Percentiles rank a stretch among this genome's conserved stretches.
Conservation (phyloP, 2,113 vertebrate species). For the Phyllostomus discolor region DNA sequence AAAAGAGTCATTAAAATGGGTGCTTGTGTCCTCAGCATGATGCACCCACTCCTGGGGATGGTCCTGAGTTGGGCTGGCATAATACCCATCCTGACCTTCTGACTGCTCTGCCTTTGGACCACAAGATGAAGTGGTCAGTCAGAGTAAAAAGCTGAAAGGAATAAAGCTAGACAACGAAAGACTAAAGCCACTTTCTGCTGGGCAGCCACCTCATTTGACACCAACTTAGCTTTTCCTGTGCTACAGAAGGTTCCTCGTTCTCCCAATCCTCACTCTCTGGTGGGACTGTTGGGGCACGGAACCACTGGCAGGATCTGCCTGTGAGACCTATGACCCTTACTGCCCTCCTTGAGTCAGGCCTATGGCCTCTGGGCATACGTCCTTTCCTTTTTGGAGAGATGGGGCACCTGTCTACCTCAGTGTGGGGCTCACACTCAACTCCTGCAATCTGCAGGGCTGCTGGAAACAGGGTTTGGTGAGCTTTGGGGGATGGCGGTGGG, state of each 20-base stretch:
- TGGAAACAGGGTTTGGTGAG: not conserved
- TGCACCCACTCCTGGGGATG: not conserved
- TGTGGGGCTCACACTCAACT: not conserved
- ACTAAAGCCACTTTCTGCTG: not conserved
- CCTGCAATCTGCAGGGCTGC: not conserved
- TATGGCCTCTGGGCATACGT: not conserved
- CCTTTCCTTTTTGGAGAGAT: not conserved
- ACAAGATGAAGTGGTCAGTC: not conserved
- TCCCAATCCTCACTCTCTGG: not conserved
- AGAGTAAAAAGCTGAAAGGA: not conserved
- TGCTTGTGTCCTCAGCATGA: fast-evolving
- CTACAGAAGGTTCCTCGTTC: not conserved
- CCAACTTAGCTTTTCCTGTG: not conserved
- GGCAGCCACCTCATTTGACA: not conserved
- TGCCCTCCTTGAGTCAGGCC: not conserved
- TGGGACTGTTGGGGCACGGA: not conserved
- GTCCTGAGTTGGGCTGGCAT: not conserved
- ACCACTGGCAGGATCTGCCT: not conserved
- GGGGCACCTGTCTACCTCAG: too few relatives aligned
- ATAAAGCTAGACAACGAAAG: too few relatives aligned
- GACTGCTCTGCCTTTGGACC: not conserved
- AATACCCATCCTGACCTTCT: not conserved
- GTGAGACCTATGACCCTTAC: not conserved
- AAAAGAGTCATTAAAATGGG: not conserved
- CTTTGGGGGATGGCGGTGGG: not conserved